Conservation (phyloP, 2,113 vertebrate genomes). For the Atractosteus spatula region DNA sequence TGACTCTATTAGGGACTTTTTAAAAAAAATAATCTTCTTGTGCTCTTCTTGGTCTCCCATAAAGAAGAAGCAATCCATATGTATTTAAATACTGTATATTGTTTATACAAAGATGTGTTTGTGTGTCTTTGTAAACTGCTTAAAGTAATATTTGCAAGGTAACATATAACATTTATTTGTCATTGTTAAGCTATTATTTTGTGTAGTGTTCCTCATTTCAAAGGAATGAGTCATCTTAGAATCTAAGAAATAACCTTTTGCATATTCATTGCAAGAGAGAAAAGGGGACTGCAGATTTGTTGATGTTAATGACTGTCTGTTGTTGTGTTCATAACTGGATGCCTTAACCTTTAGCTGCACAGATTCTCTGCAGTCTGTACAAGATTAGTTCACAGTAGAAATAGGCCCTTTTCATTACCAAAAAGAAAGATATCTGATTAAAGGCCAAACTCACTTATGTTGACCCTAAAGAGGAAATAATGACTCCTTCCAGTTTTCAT, state of each 20-base stretch:
- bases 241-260: neutral
- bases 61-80: neutral
- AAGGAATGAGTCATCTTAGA: too few species aligned
- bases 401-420: slow-evolving; percentile 35
- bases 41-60: neutral
- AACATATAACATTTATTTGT: too few species aligned
- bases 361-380: slow-evolving; percentile 49
- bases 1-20: slow-evolving; percentile 16
- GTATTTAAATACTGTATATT: too few species aligned
- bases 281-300: slow-evolving; percentile 17
- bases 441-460: slow-evolving; percentile 30
- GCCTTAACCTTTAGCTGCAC: slow-evolving; percentile 35
- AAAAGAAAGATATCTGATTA: slow-evolving; percentile 40
- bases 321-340: slow-evolving; percentile 34
- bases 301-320: slow-evolving; percentile 22
- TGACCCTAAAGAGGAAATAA: slow-evolving; percentile 37
- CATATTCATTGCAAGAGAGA: neutral
- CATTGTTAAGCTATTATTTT: too few species aligned
- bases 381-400: slow-evolving; percentile 45
- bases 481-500: slow-evolving; percentile 42
- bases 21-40: neutral
- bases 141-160: too few species aligned
- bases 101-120: too few species aligned
- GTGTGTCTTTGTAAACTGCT: too few species aligned
- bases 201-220: too few species aligned